phyloP scores from a whole-genome alignment of 2,888 invertebrate species.

The Dynastes hyllus region DNA sequence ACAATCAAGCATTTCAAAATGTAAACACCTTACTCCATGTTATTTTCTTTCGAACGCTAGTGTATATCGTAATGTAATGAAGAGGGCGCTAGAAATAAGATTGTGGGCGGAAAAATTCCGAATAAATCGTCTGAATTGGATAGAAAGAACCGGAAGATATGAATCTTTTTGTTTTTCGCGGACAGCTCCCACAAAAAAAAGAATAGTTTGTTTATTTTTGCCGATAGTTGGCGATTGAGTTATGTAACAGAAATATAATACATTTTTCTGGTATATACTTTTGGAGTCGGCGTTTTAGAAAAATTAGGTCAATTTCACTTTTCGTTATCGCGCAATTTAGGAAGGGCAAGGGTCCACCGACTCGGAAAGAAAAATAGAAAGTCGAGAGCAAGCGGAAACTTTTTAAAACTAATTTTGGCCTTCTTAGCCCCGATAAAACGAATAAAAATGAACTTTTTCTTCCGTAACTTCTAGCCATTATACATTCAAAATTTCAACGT shows the following conservation, averaged over 20 bases:
- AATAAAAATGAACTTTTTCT: too few relatives aligned
- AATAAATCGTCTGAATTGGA: not conserved
- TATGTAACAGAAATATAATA: not conserved
- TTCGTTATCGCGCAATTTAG: not conserved
- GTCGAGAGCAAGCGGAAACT: too few relatives aligned
- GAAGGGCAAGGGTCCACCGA: not conserved
- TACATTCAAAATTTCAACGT: too few relatives aligned
- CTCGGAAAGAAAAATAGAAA: too few relatives aligned
- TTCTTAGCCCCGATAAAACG: too few relatives aligned
- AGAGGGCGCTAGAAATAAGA: not conserved
- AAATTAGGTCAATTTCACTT: slow-evolving; percentile 16
- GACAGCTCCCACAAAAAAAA: not conserved
- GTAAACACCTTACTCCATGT: too few relatives aligned
- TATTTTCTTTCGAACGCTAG: too few relatives aligned
- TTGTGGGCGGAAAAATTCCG: not conserved
- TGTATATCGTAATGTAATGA: not conserved
- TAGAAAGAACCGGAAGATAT: slow-evolving; percentile 25
- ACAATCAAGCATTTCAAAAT: too few relatives aligned
- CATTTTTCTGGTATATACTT: not conserved
- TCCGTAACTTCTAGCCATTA: too few relatives aligned
- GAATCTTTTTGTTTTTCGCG: slow-evolving; percentile 22
- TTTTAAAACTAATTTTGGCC: too few relatives aligned
- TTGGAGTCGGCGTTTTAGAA: not conserved
- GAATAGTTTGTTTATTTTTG: not conserved
- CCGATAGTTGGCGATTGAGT: not conserved